Conservation (phyloP, 2,113 vertebrate species). For the Callospermophilus lateralis region DNA sequence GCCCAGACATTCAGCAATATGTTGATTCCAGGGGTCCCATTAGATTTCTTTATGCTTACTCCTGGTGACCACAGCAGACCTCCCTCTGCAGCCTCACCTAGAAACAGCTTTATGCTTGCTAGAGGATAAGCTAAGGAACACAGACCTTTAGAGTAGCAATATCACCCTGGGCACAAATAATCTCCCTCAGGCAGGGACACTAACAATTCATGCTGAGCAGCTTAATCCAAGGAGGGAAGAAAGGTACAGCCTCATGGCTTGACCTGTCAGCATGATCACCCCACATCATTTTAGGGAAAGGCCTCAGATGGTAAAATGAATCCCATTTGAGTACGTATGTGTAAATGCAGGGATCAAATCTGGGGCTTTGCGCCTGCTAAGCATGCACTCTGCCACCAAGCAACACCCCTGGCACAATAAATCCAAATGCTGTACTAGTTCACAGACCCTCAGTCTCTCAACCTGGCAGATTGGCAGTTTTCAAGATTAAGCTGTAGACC, state of each 20-base stretch:
- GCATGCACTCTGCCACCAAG: neutral
- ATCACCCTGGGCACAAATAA: neutral
- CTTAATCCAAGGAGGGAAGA: neutral
- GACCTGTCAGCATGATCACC: fast-evolving
- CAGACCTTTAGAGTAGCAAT: neutral
- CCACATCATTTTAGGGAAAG: neutral
- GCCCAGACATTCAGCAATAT: neutral
- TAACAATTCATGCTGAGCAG: neutral
- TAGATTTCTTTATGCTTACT: neutral
- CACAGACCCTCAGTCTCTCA: neutral
- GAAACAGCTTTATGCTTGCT: neutral
- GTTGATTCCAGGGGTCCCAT: neutral
- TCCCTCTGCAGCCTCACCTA: neutral
- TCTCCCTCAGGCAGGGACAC: neutral
- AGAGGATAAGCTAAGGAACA: no score
- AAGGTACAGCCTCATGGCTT: neutral
- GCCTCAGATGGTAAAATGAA: neutral
- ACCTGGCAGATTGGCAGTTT: neutral
- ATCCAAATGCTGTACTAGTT: neutral
- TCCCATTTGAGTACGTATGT: no score
- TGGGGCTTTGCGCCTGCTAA: neutral
- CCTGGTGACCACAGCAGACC: neutral
- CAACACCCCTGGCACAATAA: neutral
- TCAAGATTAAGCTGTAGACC: neutral
- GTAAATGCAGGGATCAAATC: no score